Evolutionary conservation across 2,113 vertebrate genomes (phyloP).

Genomic region (Tragelaphus imberbis): DNA sequence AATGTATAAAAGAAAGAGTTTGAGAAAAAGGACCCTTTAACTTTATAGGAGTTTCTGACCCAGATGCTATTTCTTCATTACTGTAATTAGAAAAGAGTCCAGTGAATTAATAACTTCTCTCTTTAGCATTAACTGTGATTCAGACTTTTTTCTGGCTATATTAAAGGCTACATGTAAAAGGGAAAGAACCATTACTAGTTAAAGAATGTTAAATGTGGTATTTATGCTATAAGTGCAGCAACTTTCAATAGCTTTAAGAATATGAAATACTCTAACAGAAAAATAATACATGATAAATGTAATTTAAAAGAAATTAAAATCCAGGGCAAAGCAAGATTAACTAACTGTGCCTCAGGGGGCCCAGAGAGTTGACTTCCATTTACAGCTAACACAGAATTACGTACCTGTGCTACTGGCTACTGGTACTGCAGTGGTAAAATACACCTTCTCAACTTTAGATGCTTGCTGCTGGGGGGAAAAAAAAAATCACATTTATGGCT

Average conservation of each 20-base stretch:
- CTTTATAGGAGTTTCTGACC: conserved; percentile 2
- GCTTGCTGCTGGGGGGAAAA: conserved; percentile 80
- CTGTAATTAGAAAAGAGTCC: conserved; percentile 53
- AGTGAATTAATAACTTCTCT: conserved; percentile 42
- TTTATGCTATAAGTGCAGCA: neutral
- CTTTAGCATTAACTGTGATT: conserved; percentile 46
- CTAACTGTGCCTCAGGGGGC: neutral
- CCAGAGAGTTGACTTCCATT: neutral
- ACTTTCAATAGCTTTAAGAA: neutral
- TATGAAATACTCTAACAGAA: neutral
- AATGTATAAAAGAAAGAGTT: neutral
- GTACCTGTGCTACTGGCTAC: conserved; percentile 93
- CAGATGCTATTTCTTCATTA: conserved; percentile 46
- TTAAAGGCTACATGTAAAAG: conserved; percentile 20
- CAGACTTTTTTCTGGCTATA: neutral
- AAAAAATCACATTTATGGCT: neutral
- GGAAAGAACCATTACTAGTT: neutral
- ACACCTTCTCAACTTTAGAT: conserved; percentile 97
- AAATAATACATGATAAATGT: neutral
- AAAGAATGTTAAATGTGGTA: neutral
- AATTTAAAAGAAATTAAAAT: conserved; percentile 5
- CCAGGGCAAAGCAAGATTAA: neutral
- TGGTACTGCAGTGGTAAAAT: conserved; percentile 97
- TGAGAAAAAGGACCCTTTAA: neutral
- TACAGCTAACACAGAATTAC: conserved; percentile 16